Percentiles rank a stretch among this genome's conserved stretches.
These are phyloP conservation scores for Neelides folsomi DNA, from an alignment of 2,888 invertebrate genomes.

Conservation along the genomic window DNA sequence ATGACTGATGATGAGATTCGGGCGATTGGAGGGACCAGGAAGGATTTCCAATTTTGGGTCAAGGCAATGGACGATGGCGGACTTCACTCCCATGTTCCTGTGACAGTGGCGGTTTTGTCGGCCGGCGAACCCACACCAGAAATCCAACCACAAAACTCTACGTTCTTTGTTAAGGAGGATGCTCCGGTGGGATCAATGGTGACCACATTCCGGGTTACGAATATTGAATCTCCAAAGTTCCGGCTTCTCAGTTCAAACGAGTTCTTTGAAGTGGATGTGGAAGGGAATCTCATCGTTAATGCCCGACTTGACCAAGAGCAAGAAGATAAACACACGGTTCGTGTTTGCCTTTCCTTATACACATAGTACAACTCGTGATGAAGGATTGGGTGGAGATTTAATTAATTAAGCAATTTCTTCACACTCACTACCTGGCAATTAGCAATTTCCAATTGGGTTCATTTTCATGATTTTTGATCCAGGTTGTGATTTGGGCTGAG, in stretches of 20 bases:
- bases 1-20: constrained; percentile 28
- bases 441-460: neutral
- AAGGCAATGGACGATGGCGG: constrained; percentile 30
- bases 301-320: constrained; percentile 31
- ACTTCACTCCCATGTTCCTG: constrained; percentile 30
- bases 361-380: neutral
- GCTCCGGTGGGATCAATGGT: constrained; percentile 38
- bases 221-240: constrained; percentile 39
- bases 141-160: constrained; percentile 32
- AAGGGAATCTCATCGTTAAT: constrained; percentile 30
- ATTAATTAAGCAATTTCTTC: neutral
- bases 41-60: constrained; percentile 32
- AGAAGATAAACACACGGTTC: constrained; percentile 32
- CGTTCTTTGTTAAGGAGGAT: constrained; percentile 37
- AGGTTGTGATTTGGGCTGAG: constrained; percentile 34
- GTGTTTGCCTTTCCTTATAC: constrained; percentile 5
- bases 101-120: constrained; percentile 29
- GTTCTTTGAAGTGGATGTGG: constrained; percentile 30
- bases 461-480: constrained; percentile 3
- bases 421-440: neutral
- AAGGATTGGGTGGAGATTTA: neutral
- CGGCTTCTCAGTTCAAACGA: constrained; percentile 38
- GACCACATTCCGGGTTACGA: constrained; percentile 39
- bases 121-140: constrained; percentile 27
- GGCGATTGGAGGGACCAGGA: constrained; percentile 25